phyloP scores from a whole-genome alignment of 1,140 invertebrate genomes.

The Homarus americanus region DNA sequence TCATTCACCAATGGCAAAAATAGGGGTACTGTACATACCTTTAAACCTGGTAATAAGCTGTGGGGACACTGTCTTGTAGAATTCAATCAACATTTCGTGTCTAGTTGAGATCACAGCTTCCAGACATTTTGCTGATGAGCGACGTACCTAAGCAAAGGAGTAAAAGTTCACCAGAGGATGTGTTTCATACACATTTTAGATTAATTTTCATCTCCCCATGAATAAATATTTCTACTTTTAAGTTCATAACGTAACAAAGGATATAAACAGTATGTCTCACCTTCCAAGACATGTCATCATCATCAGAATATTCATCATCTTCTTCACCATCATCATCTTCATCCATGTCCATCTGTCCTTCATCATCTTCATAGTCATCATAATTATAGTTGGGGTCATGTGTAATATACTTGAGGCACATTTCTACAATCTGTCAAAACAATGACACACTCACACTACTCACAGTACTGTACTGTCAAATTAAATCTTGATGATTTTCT shows the following conservation, averaged over 20 bases:
- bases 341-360: conserved; percentile 81
- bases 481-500: no score
- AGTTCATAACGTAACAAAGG: background rate
- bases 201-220: no score
- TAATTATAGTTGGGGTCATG: conserved; percentile 99
- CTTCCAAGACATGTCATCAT: conserved; percentile 99
- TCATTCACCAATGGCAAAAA: no score
- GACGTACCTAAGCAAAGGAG: conserved; percentile 81
- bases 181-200: background rate
- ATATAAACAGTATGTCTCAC: conserved; percentile 76
- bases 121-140: conserved; percentile 97
- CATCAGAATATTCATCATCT: conserved; percentile 97
- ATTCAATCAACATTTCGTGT: conserved; percentile 92
- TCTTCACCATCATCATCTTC: conserved; percentile 87
- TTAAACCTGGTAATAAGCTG: conserved; percentile 95
- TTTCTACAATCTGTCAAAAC: conserved; percentile 86
- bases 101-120: conserved; percentile 96
- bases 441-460: no score
- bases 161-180: background rate
- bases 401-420: conserved; percentile 95
- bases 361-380: conserved; percentile 87
- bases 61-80: conserved; percentile 93
- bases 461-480: no score
- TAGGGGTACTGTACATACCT: conserved; percentile 81
- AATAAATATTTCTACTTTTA: no score